Evolutionary conservation across 2,888 invertebrate genomes (phyloP).

Genomic region (Drosophila vallismaia): DNA sequence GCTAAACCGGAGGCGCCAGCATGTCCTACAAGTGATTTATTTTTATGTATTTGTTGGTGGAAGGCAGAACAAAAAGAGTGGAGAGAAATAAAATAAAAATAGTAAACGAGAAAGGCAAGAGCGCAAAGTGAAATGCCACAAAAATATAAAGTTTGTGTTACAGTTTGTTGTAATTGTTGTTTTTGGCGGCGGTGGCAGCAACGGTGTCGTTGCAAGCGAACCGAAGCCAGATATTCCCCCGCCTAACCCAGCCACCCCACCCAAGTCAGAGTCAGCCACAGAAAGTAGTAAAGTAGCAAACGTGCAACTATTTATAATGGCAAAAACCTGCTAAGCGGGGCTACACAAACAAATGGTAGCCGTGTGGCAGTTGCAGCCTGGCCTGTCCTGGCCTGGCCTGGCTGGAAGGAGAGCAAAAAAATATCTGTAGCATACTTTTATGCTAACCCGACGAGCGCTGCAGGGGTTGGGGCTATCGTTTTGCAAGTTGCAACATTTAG

Average conservation of each 20-base stretch:
- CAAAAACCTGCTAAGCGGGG: slow-evolving; percentile 44
- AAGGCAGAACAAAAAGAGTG: slow-evolving; percentile 48
- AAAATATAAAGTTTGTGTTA: slow-evolving; percentile 60
- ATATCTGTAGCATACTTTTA: slow-evolving; percentile 66
- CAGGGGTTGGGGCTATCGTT: slow-evolving; percentile 29
- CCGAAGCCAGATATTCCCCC: slow-evolving; percentile 30
- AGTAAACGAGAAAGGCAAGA: slow-evolving; percentile 31
- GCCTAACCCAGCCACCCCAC: neutral
- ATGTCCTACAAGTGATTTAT: slow-evolving; percentile 83
- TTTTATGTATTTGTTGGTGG: slow-evolving; percentile 79
- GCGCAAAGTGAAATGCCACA: slow-evolving; percentile 57
- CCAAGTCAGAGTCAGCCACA: slow-evolving; percentile 17
- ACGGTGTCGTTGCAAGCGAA: slow-evolving; percentile 47
- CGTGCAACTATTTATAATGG: slow-evolving; percentile 70
- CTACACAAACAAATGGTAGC: slow-evolving; percentile 35
- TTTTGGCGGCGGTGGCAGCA: slow-evolving; percentile 20
- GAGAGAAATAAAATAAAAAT: slow-evolving; percentile 20
- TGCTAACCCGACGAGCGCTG: slow-evolving; percentile 40
- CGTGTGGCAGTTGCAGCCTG: neutral
- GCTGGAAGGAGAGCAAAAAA: slow-evolving; percentile 20
- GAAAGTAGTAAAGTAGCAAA: slow-evolving; percentile 60
- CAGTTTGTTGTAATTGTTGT: slow-evolving; percentile 32
- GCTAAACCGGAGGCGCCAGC: slow-evolving; percentile 81
- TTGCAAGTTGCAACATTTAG: slow-evolving; percentile 72
- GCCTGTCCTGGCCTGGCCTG: neutral